These are phyloP conservation scores for Cremastobaeus sp. DNA, from an alignment of 2,888 invertebrate genomes.

Conservation along the genomic window DNA sequence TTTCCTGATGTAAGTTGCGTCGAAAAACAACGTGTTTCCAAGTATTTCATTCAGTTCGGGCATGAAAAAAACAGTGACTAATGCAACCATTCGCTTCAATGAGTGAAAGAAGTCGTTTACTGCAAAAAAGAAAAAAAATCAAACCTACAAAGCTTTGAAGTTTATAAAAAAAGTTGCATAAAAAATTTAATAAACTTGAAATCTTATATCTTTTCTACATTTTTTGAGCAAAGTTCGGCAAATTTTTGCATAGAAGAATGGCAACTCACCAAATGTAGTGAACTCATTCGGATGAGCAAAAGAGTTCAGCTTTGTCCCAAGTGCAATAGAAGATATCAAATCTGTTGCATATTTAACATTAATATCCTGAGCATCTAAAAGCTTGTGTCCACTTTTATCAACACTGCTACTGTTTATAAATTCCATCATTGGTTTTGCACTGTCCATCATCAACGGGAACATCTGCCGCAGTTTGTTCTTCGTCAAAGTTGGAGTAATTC, in stretches of 20 bases:
- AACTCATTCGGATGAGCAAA: slow-evolving; percentile 71
- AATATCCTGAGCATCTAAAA: slow-evolving; percentile 70
- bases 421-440: slow-evolving; percentile 71
- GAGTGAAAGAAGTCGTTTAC: slow-evolving; percentile 71
- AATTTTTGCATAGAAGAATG: too few relatives aligned
- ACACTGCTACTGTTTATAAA: slow-evolving; percentile 60
- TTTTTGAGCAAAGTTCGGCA: too few relatives aligned
- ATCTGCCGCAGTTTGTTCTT: slow-evolving; percentile 80
- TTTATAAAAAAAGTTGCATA: not conserved
- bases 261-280: slow-evolving; percentile 65
- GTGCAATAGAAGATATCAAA: slow-evolving; percentile 69
- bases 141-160: too few relatives aligned
- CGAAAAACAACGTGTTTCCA: slow-evolving; percentile 69
- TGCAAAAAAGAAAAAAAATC: slow-evolving; percentile 50
- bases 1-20: slow-evolving; percentile 69
- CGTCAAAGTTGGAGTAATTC: slow-evolving; percentile 80
- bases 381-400: slow-evolving; percentile 55
- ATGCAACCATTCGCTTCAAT: slow-evolving; percentile 72
- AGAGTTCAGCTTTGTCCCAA: slow-evolving; percentile 69
- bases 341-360: slow-evolving; percentile 72
- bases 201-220: not conserved
- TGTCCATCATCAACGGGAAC: slow-evolving; percentile 78
- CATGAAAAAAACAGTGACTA: slow-evolving; percentile 72
- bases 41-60: slow-evolving; percentile 71
- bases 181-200: not conserved